These are phyloP conservation scores for Flexamia atlantica DNA, from an alignment of 2,888 invertebrate species.

Conservation along the genomic window DNA sequence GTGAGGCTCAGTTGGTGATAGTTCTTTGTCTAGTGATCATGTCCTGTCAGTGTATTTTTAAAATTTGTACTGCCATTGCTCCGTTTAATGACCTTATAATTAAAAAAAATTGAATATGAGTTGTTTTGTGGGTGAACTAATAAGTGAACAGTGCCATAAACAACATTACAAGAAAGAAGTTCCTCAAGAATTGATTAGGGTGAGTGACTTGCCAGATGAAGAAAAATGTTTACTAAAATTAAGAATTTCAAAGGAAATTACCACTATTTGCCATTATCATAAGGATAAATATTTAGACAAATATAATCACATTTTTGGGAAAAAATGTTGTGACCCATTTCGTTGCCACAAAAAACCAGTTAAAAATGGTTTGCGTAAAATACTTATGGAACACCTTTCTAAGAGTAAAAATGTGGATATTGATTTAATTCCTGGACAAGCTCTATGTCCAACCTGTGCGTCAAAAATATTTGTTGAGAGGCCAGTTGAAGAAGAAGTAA, in stretches of 20 bases:
- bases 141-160: slow-evolving; percentile 44
- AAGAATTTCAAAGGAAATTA: background rate
- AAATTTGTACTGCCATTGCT: no score
- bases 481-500: background rate
- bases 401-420: background rate
- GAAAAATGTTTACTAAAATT: slow-evolving; percentile 36
- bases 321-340: slow-evolving; percentile 22
- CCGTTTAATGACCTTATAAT: no score
- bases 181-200: background rate
- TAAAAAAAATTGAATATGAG: slow-evolving; percentile 34
- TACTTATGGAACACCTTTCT: slow-evolving; percentile 19
- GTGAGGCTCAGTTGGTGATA: no score
- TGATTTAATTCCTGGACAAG: slow-evolving; percentile 7
- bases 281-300: slow-evolving; percentile 21
- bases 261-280: slow-evolving; percentile 24
- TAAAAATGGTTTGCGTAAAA: slow-evolving; percentile 7
- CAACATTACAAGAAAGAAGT: slow-evolving; percentile 12
- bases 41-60: no score
- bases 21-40: no score
- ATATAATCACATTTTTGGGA: slow-evolving; percentile 33
- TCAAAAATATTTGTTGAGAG: slow-evolving; percentile 29
- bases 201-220: slow-evolving; percentile 5
- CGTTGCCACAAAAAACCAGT: slow-evolving; percentile 10
- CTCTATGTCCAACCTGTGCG: slow-evolving; percentile 41
- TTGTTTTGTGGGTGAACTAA: slow-evolving; percentile 43